Evolutionary conservation across 2,797 vertebrate species (phyloP).

Genomic region (Halcyon chelicuti): DNA sequence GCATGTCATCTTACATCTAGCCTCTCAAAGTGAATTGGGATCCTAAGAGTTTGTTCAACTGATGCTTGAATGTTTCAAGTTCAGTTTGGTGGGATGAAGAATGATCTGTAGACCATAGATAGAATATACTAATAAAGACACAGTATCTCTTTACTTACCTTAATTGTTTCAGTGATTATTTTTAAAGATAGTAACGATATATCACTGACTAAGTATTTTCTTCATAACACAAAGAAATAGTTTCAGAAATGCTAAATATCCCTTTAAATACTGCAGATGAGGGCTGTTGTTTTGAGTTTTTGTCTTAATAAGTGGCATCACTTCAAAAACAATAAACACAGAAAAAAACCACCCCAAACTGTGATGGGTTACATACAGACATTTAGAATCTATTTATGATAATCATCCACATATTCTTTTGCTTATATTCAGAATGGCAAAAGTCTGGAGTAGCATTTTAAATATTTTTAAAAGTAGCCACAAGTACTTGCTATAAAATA

Average conservation of each 20-base stretch:
- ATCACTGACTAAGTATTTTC: neutral
- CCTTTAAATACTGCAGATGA: neutral
- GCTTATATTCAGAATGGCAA: neutral
- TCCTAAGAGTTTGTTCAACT: neutral
- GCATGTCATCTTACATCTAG: neutral
- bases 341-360: neutral
- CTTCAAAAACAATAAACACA: neutral
- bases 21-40: neutral
- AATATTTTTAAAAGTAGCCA: neutral
- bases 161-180: neutral
- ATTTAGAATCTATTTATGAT: neutral
- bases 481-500: neutral
- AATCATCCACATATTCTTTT: neutral
- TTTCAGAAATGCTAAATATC: neutral
- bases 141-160: neutral
- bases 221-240: neutral
- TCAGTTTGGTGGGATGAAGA: neutral
- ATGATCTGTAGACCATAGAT: neutral
- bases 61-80: neutral
- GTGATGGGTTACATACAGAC: neutral
- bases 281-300: no score
- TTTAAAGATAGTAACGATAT: neutral
- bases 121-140: neutral
- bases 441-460: fast-evolving
- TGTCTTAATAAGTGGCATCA: neutral